Evolutionary conservation across 2,797 vertebrate genomes (phyloP).

Genomic region (Alectoris magna): DNA sequence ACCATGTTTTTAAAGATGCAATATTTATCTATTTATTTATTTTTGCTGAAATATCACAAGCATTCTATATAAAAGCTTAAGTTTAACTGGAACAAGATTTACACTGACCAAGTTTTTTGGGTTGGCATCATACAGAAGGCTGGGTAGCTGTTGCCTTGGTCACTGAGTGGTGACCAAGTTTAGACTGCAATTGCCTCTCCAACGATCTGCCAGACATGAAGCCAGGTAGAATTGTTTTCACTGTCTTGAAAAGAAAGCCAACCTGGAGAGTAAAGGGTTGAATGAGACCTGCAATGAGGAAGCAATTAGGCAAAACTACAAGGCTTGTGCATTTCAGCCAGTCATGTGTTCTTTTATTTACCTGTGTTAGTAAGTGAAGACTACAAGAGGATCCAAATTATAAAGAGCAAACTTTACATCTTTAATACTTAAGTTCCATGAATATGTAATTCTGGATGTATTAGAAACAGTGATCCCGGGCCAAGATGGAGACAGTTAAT

Average conservation of each 20-base stretch:
- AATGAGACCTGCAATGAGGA: background rate
- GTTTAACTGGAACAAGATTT: constrained; percentile 15
- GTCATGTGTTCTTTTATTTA: constrained; percentile 33
- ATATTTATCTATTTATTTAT: background rate
- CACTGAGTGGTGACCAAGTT: constrained; percentile 2
- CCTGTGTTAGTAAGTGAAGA: constrained; percentile 21
- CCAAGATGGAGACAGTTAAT: constrained; percentile 28
- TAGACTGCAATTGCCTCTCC: background rate
- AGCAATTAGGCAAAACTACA: constrained; percentile 14
- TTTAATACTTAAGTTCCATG: constrained; percentile 37
- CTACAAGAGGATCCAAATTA: background rate
- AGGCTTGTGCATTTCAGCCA: constrained; percentile 31
- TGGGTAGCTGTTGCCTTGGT: background rate
- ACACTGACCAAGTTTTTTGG: constrained; percentile 20
- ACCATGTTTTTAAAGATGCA: constrained; percentile 5
- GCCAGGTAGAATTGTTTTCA: constrained; percentile 34
- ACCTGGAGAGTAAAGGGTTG: background rate
- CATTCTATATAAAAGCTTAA: constrained; percentile 3
- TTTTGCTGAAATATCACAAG: constrained; percentile 29
- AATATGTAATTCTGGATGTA: constrained; percentile 47
- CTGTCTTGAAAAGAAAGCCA: constrained; percentile 17
- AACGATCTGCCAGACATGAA: background rate
- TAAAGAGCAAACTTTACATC: constrained; percentile 61
- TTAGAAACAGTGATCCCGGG: constrained; percentile 3
- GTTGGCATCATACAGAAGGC: background rate